These are phyloP conservation scores for Muscidifurax raptorellus DNA, from an alignment of 1,140 invertebrate genomes.

Conservation along the genomic window DNA sequence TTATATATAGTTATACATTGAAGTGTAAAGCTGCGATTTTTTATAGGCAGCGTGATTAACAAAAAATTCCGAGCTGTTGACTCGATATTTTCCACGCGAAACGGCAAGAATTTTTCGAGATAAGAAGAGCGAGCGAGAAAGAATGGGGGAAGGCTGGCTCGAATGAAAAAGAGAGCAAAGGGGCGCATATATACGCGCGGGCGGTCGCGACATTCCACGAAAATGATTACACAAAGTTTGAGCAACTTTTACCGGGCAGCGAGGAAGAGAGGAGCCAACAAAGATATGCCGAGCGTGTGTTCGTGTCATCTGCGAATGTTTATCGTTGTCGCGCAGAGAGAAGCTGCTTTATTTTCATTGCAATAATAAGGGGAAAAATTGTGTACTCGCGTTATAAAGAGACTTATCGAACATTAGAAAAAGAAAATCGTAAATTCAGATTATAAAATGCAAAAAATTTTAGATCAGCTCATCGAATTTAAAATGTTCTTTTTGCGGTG, in stretches of 20 bases:
- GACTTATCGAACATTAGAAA: neutral
- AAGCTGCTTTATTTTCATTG: neutral
- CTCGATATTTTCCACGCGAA: slow-evolving; percentile 41
- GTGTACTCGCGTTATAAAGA: neutral
- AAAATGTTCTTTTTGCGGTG: no score
- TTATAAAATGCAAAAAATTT: no score
- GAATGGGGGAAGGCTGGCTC: slow-evolving; percentile 17
- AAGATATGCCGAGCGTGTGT: slow-evolving; percentile 34
- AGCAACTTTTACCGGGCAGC: slow-evolving; percentile 61
- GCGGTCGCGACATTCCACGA: slow-evolving; percentile 63
- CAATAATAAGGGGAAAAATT: no score
- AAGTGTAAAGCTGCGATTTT: no score
- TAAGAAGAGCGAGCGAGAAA: slow-evolving; percentile 40
- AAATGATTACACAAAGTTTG: slow-evolving; percentile 71
- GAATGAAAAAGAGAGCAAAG: slow-evolving; percentile 39
- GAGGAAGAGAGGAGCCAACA: slow-evolving; percentile 32
- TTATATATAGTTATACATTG: no score
- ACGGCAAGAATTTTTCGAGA: slow-evolving; percentile 49
- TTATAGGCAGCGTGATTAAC: neutral
- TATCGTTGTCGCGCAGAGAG: neutral
- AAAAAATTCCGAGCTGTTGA: neutral
- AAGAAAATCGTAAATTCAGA: no score
- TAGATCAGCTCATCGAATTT: no score
- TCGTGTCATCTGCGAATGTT: slow-evolving; percentile 26
- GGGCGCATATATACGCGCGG: slow-evolving; percentile 29